Evolutionary conservation across 2,113 vertebrate species (phyloP), one percentile per base, ranked within the genome.

Genomic region (Pseudolaguvia tuberculata): DNA sequence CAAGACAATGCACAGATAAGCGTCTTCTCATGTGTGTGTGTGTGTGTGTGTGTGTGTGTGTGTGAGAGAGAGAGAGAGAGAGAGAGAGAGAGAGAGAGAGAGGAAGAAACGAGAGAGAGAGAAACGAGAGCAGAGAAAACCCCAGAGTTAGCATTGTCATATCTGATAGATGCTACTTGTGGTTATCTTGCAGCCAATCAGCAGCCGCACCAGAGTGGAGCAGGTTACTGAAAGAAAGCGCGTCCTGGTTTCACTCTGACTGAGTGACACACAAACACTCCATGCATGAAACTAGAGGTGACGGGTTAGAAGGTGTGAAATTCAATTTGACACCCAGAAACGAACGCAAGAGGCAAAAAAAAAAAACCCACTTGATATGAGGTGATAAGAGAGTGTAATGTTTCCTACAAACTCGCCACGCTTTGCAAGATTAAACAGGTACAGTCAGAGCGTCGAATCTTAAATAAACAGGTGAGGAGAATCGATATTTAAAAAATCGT

Each of bases 361-460:
- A 42, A 42, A 42, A 42, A 42, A 74, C 84, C 63, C 75, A 76
- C 79, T 82, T 76, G 57, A 79, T 69, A 31, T 77, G 55, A 57
- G 42, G 27, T 77, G 88, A 88, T 87, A 85, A 88, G 81, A 79
- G 53, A 55, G 31, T 73, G 15, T 72, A 48, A 80, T 72, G 77
- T 81, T 56, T 76, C 48, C 52, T 23, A 82, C 72, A 78, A 72
- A 51, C 23, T 72, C 70, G 79, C 75, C 76, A 66, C 20, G 50
- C 21, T 45, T 20, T 25, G 45, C 21, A 12, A 77, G 67, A 53
- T 9, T 53, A 45, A 20, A 48, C 3, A 17, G 47, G 4, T 50
- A 67, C 63, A 29, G 23, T 20, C 27, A 13, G 23, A 73, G 14
- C 72, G 27, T 62, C 18, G 17, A 53, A 20, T 25, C 47, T 48